These are phyloP conservation scores for Aphelocoma californica DNA, from an alignment of 2,797 vertebrate genomes.

Conservation along the genomic window DNA sequence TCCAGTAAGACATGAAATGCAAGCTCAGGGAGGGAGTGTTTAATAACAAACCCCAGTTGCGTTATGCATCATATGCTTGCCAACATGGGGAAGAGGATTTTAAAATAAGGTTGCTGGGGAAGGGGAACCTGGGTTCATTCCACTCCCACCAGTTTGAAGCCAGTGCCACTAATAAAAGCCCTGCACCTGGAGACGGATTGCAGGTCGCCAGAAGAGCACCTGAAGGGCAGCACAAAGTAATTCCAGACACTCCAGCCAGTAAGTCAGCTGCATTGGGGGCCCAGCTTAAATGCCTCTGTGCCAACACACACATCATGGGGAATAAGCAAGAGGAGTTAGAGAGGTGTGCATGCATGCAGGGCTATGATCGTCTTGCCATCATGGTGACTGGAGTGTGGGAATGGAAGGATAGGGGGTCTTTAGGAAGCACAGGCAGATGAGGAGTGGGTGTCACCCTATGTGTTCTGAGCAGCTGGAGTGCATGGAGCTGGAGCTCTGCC, in stretches of 20 bases:
- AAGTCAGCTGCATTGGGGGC: accelerated
- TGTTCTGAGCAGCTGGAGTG: neutral
- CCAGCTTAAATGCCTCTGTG: neutral
- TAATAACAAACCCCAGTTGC: neutral
- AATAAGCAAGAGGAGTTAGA: neutral
- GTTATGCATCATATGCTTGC: neutral
- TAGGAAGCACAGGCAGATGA: neutral
- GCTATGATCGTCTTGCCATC: neutral
- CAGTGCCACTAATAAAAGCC: neutral
- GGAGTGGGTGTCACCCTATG: neutral
- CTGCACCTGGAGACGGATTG: neutral
- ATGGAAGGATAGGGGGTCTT: neutral
- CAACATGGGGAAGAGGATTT: neutral
- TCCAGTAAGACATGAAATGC: neutral
- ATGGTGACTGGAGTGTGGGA: neutral
- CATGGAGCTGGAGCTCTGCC: neutral
- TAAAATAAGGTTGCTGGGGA: neutral
- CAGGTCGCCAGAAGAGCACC: neutral
- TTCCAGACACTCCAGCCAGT: neutral
- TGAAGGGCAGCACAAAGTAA: neutral
- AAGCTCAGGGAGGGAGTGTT: neutral
- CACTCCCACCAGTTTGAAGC: neutral
- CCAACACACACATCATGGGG: neutral
- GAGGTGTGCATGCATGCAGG: neutral
- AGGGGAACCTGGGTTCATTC: neutral